Conservation (phyloP, 1,140 invertebrate species). For the Cheumatopsyche charites region DNA sequence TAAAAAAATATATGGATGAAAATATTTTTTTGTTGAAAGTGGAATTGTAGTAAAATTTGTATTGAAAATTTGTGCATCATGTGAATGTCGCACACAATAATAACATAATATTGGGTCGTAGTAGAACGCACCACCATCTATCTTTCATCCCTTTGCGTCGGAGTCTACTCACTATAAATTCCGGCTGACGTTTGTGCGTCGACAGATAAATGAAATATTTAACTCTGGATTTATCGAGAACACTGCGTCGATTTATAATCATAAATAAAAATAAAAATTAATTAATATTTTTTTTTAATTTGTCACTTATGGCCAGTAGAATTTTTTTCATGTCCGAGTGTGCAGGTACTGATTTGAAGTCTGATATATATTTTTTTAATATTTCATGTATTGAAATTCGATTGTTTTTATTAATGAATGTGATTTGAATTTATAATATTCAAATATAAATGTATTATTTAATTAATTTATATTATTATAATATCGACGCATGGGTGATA, state of each 20-base stretch:
- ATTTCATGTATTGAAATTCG: too few species aligned
- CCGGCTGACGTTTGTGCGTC: conserved; percentile 47
- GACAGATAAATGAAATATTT: conserved; percentile 49
- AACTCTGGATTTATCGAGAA: conserved; percentile 40
- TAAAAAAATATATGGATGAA: too few species aligned
- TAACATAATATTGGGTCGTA: conserved; percentile 36
- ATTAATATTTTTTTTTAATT: too few species aligned
- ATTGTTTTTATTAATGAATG: too few species aligned
- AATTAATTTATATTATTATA: too few species aligned
- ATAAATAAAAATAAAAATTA: not conserved
- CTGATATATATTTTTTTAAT: too few species aligned
- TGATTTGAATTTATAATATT: too few species aligned
- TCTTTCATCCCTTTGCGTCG: conserved; percentile 36
- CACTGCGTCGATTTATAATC: conserved; percentile 40
- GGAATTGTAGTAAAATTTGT: too few species aligned
- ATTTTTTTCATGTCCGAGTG: too few species aligned
- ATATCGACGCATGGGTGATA: conserved; percentile 32
- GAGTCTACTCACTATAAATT: conserved; percentile 46
- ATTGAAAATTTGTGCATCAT: not conserved
- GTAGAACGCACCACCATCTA: conserved; percentile 32
- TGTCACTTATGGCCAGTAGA: too few species aligned
- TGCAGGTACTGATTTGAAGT: too few species aligned
- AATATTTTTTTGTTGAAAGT: too few species aligned
- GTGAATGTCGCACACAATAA: conserved; percentile 31
- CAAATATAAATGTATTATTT: not conserved